Evolutionary conservation across 2,888 invertebrate species (phyloP).

Genomic region (Papilio elwesi): DNA sequence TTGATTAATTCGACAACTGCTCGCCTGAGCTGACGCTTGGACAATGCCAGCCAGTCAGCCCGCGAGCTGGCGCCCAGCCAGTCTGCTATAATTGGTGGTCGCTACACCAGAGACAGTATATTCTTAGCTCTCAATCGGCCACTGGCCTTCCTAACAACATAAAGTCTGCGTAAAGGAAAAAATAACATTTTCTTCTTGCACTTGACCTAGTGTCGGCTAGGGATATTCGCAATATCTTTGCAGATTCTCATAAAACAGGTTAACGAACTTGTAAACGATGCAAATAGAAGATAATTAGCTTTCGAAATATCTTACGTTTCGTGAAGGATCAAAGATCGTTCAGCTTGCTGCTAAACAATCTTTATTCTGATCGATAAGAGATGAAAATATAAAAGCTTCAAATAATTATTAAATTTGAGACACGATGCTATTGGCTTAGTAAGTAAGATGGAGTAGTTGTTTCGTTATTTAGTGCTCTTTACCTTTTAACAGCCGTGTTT

Average conservation of each 20-base stretch:
- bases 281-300: constrained; percentile 13
- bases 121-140: constrained; percentile 86
- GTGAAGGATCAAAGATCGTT: constrained; percentile 18
- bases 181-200: constrained; percentile 65
- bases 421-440: no score
- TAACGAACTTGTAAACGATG: constrained; percentile 53
- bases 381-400: background rate
- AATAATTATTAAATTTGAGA: no score
- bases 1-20: constrained; percentile 75
- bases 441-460: no score
- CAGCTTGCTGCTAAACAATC: background rate
- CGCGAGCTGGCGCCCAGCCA: constrained; percentile 88
- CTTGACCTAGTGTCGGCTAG: constrained; percentile 76
- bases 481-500: no score
- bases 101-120: constrained; percentile 85
- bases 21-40: constrained; percentile 72
- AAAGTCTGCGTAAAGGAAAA: constrained; percentile 64
- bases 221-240: constrained; percentile 52
- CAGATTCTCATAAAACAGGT: constrained; percentile 51
- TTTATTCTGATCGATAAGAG: background rate
- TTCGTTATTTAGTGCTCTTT: no score
- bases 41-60: constrained; percentile 67
- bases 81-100: constrained; percentile 95
- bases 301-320: constrained; percentile 10
- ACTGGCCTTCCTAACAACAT: constrained; percentile 73